phyloP scores from a whole-genome alignment of 2,797 vertebrate species.

The Sebastes alutus region DNA sequence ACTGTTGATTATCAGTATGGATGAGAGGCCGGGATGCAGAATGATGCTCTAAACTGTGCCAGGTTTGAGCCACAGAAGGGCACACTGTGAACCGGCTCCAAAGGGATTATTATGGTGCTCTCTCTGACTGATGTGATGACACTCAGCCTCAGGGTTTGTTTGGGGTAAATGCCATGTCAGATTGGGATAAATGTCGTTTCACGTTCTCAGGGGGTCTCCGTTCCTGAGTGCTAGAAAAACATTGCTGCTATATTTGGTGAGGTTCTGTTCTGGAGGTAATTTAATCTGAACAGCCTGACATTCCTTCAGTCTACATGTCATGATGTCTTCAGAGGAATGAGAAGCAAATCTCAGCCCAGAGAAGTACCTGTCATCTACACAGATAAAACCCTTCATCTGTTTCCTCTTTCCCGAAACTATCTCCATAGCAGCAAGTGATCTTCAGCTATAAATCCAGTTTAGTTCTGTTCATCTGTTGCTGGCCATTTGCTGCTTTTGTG shows the following conservation, averaged over 20 bases:
- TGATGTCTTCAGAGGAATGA: background rate
- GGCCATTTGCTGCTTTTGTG: background rate
- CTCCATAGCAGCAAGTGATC: background rate
- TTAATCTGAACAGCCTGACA: conserved; percentile 5
- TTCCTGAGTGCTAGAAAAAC: background rate
- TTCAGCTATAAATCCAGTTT: background rate
- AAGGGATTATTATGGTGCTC: conserved; percentile 5
- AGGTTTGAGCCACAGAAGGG: background rate
- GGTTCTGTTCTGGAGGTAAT: background rate
- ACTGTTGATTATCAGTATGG: conserved; percentile 12
- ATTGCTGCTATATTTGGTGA: conserved; percentile 29
- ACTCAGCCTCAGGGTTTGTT: background rate
- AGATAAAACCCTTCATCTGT: background rate
- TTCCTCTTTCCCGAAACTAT: background rate
- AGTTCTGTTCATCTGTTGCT: background rate
- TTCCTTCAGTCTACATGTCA: conserved; percentile 3
- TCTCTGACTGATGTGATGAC: conserved; percentile 19
- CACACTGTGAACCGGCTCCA: conserved; percentile 14
- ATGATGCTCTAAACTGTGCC: background rate
- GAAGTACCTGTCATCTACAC: background rate
- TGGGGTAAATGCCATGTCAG: conserved; percentile 8
- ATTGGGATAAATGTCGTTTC: conserved; percentile 18
- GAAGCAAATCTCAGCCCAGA: background rate
- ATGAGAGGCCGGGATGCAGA: conserved; percentile 5
- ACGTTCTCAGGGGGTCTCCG: background rate